Evolutionary conservation across 2,113 vertebrate genomes (phyloP), one percentile per base, ranked within the genome.

Genomic region (Cynocephalus volans): DNA sequence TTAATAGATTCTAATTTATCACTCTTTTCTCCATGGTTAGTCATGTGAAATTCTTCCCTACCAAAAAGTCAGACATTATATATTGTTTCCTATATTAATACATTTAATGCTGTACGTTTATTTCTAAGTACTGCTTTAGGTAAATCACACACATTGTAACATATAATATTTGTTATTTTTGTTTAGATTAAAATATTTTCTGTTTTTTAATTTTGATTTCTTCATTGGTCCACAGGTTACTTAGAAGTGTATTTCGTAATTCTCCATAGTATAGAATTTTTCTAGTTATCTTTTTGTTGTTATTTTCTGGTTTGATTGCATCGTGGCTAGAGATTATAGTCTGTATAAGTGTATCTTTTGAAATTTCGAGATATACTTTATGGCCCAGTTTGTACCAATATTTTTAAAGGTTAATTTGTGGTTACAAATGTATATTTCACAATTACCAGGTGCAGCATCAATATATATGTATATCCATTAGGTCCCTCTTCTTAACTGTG

Each of bases 171-270:
- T 45, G 48, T 58, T 52, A 26, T 92, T 58, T 33, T 62, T 62
- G 23, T 36, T 93, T 54, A 90, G n/a, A 45, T 93, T 73, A 10
- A 88, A 88, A 58, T 58, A 52, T 94, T 24, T 86, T 92, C 33
- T n/a, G 18, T 24, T 62, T 52, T 90, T n/a, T 33, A 6, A 6
- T 48, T 75, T 28, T 14, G 1, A 50, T 33, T 86, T 69, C 21
- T 93, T 86, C 8, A 36, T 70, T 36, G n/a, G 18, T 54, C n/a
- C 18, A 69, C 21, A 79, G 52, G 5, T 15, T 69, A 45, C n/a
- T 67, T 79, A 54, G n/a, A 67, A 79, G 17, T 26, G 3, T 41
- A 77, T 80, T 92, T 92, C 41, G 15, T 50, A 28, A 36, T 73
- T 92, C 19, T 50, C 56, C 64, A 21, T 64, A 15, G 18, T 33